These are phyloP conservation scores for Drosophila koepferae DNA, from an alignment of 2,888 invertebrate species.

Conservation along the genomic window DNA sequence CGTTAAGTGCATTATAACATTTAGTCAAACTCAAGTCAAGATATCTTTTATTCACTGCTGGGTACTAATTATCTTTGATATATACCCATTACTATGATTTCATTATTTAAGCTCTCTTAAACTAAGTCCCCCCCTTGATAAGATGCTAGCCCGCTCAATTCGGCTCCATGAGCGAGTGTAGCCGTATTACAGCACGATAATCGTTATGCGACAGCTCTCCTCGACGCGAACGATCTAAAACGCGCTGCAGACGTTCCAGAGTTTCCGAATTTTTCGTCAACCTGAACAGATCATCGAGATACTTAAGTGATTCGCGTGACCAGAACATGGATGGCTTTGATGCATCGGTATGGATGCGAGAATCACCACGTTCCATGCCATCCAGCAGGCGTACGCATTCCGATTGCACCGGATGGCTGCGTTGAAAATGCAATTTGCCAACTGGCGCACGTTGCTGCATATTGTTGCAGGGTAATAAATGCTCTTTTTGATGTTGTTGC, in stretches of 20 bases:
- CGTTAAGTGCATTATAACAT: constrained; percentile 47
- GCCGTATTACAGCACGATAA: constrained; percentile 80
- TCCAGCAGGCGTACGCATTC: constrained; percentile 65
- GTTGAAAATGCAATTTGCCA: constrained; percentile 44
- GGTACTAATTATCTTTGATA: constrained; percentile 57
- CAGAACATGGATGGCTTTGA: constrained; percentile 79
- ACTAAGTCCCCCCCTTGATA: constrained; percentile 17
- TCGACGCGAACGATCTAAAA: constrained; percentile 76
- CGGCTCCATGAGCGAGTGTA: constrained; percentile 72
- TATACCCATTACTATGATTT: constrained; percentile 25
- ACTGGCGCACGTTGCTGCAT: constrained; percentile 42
- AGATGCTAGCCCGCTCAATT: constrained; percentile 36
- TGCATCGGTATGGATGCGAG: constrained; percentile 50
- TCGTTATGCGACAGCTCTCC: constrained; percentile 84
- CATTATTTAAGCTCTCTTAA: constrained; percentile 31
- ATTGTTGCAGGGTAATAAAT: constrained; percentile 55
- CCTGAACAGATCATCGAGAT: constrained; percentile 75
- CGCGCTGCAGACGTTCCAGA: constrained; percentile 72
- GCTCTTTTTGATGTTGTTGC: constrained; percentile 1
- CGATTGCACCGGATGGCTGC: constrained; percentile 42
- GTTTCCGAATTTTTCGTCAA: constrained; percentile 55
- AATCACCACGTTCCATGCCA: constrained; percentile 48
- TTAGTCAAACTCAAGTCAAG: constrained; percentile 46
- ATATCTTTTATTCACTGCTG: constrained; percentile 49
- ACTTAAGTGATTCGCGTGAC: constrained; percentile 83